A percentile compares a stretch with the other conserved stretches of the same genome.
phyloP scores from a whole-genome alignment of 2,888 invertebrate genomes.

The Cephus spinipes region DNA sequence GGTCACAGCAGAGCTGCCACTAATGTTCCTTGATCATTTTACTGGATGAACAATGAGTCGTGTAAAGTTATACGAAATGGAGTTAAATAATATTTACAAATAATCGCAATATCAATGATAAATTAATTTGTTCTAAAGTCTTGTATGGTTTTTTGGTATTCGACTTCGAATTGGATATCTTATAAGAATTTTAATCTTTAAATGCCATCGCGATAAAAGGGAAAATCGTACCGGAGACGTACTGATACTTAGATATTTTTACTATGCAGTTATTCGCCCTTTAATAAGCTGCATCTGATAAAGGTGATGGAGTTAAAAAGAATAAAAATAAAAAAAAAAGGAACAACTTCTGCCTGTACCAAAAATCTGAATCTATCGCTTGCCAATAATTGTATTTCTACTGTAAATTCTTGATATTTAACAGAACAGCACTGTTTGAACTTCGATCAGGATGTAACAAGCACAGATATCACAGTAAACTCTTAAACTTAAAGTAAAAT shows the following conservation, averaged over 20 bases:
- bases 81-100: conserved; percentile 16
- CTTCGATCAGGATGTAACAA: conserved; percentile 1
- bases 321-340: not conserved
- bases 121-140: not conserved
- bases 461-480: not conserved
- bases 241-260: not conserved
- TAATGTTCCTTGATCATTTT: not conserved
- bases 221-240: not conserved
- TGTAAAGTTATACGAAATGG: not conserved
- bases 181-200: not conserved
- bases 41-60: not conserved
- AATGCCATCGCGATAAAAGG: not conserved
- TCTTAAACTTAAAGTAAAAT: not conserved
- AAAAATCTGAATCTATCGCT: not conserved
- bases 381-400: not conserved
- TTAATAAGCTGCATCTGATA: not conserved
- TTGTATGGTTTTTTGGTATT: not conserved
- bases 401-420: not conserved
- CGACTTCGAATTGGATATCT: not conserved
- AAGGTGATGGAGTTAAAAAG: not conserved
- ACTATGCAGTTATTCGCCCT: not conserved
- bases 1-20: conserved; percentile 2
- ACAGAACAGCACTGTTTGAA: not conserved
- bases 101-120: conserved; percentile 3
- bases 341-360: not conserved